Evolutionary conservation across 2,888 invertebrate genomes (phyloP).

Genomic region (Andrena chrysosceles): DNA sequence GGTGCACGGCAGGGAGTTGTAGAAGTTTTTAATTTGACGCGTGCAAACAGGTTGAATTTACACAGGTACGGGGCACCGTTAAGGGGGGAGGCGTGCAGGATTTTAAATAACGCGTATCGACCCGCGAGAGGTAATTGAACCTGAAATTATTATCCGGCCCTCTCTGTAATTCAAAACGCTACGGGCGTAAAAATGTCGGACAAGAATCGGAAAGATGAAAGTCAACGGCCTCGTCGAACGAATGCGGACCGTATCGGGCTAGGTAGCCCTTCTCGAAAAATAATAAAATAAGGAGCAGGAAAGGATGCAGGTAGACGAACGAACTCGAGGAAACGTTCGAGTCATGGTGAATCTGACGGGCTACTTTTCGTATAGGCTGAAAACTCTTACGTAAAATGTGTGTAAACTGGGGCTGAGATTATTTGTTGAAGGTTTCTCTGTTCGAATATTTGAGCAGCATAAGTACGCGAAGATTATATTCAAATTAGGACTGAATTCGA

Average conservation of each 20-base stretch:
- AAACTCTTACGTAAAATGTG: neutral
- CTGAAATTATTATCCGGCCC: slow-evolving; percentile 66
- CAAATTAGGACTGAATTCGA: too few relatives aligned
- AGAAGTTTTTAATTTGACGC: slow-evolving; percentile 50
- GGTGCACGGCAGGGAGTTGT: slow-evolving; percentile 9
- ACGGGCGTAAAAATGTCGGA: slow-evolving; percentile 49
- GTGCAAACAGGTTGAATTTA: slow-evolving; percentile 54
- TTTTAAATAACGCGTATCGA: slow-evolving; percentile 66
- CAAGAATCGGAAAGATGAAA: slow-evolving; percentile 47
- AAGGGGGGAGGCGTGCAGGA: slow-evolving; percentile 35
- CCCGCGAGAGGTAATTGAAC: slow-evolving; percentile 65
- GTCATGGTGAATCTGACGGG: slow-evolving; percentile 21
- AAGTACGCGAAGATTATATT: too few relatives aligned
- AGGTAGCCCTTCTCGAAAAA: slow-evolving; percentile 8
- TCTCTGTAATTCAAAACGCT: slow-evolving; percentile 57
- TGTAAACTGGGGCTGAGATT: neutral
- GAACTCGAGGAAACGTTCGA: slow-evolving; percentile 26
- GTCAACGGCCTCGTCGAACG: slow-evolving; percentile 26
- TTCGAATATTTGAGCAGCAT: too few relatives aligned
- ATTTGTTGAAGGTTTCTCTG: too few relatives aligned
- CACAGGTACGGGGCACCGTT: slow-evolving; percentile 24
- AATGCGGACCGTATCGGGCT: slow-evolving; percentile 2
- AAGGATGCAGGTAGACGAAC: slow-evolving; percentile 26
- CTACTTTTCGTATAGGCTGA: neutral
- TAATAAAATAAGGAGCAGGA: slow-evolving; percentile 9